Conservation (phyloP, 1,140 invertebrate genomes). For the Macrobrachium rosenbergii region DNA sequence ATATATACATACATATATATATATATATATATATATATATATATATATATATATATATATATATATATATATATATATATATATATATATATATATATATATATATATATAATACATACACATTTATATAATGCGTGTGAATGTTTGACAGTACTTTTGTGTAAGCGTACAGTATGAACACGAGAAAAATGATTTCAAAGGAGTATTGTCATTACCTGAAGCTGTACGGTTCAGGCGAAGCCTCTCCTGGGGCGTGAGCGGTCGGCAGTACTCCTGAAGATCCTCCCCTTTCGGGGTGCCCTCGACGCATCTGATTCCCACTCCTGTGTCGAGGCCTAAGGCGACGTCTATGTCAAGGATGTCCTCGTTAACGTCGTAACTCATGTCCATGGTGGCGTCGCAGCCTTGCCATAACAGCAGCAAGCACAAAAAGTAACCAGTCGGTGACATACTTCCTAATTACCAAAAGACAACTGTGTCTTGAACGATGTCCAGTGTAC, state of each 20-base stretch:
- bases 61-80: not conserved
- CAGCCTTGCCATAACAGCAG: not conserved
- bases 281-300: conserved; percentile 38
- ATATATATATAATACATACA: not conserved
- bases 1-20: not conserved
- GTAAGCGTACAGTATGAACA: not conserved
- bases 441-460: no score
- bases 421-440: not conserved
- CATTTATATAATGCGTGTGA: no score
- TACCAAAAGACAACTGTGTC: not conserved
- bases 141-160: not conserved
- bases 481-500: no score
- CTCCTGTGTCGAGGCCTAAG: conserved; percentile 2
- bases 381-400: conserved; percentile 29
- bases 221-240: conserved; percentile 34
- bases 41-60: conserved; percentile 1
- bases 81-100: not conserved
- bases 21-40: not conserved
- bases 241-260: conserved; percentile 19
- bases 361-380: conserved; percentile 35
- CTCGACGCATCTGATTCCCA: conserved; percentile 28
- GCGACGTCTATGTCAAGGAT: conserved; percentile 13
- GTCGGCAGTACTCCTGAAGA: conserved; percentile 41
- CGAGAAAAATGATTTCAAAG: no score
- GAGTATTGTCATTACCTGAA: conserved; percentile 14